Evolutionary conservation across 2,113 vertebrate genomes (phyloP), one percentile per base, ranked within the genome.

Genomic region (Geothlypis trichas): DNA sequence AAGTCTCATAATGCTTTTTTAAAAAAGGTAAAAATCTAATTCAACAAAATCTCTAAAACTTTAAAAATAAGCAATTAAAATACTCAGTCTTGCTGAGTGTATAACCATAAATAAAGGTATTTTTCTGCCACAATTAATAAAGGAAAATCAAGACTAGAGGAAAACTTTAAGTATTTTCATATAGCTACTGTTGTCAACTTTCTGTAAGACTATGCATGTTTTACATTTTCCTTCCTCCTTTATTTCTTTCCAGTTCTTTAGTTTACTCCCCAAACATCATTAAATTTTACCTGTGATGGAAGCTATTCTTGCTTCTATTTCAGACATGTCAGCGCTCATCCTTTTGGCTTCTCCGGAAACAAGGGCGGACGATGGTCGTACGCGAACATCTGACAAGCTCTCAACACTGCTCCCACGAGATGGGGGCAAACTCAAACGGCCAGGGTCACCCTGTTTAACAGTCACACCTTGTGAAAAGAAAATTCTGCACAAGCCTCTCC

Each of bases 321-420:
- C 99, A 35, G 99, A 99, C 97, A 99, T 98, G 97, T 99, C 99
- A 28, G 99, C 98, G 66, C 99, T 99, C 99, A 99, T 99, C 96
- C 99, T 98, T 96, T 99, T 99, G 97, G 97, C 98, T 89, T 99
- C 99, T 22, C 98, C 98, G 1, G 98, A 97, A 20, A 98, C 93
- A 79, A 97, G 93, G 69, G 98, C 97, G 96, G 98, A 98, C 37
- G 98, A 98, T 12, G 98, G 97, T 81, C 98, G 97, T 2, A 97
- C 97, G 0, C 97, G 97, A 84, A 95, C 94, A 14, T 98, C 97
- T 13, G 99, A 98, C 84, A 99, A 97, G 91, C 99, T 99, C 96
- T 99, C 99, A 67, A 99, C 98, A 1, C 99, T 99, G 97, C 99
- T 99, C 73, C 99, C 99, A 95, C 99, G 99, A 92, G 99, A 99